Percentiles rank a stretch among this genome's conserved stretches.
Conservation (phyloP, 1,140 invertebrate species). For the Drosophila arizonae region DNA sequence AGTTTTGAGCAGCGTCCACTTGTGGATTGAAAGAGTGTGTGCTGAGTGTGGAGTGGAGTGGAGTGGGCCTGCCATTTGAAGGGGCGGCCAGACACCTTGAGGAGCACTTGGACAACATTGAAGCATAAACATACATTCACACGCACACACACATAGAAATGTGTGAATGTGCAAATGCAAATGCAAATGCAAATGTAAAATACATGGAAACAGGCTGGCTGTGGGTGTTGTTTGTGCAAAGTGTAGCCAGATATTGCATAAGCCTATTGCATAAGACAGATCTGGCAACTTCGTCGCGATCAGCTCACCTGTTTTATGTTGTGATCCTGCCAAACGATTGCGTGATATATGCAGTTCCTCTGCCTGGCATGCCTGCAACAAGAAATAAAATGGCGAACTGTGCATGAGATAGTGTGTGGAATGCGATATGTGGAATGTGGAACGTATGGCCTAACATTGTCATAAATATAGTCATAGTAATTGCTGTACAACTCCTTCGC, state of each 20-base stretch:
- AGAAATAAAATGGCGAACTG: neutral
- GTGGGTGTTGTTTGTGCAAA: conserved; percentile 15
- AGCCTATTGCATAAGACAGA: conserved; percentile 8
- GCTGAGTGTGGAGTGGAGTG: neutral
- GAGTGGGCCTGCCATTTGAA: conserved; percentile 18
- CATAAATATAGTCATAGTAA: conserved; percentile 14
- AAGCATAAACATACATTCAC: neutral
- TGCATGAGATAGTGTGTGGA: conserved; percentile 18
- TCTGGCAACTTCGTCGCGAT: neutral
- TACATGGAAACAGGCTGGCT: neutral
- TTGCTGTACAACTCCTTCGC: conserved; percentile 13
- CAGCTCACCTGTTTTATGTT: conserved; percentile 60
- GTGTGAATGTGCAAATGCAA: neutral
- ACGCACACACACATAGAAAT: conserved; percentile 1
- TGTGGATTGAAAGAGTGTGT: conserved; percentile 1
- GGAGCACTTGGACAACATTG: conserved; percentile 16
- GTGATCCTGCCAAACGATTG: conserved; percentile 71
- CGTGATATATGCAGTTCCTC: conserved; percentile 52
- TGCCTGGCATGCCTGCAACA: conserved; percentile 71
- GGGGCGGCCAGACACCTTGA: conserved; percentile 20
- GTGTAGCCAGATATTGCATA: conserved; percentile 26
- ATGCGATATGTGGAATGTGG: conserved; percentile 20
- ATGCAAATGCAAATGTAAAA: neutral
- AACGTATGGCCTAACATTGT: conserved; percentile 31
- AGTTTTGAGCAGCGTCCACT: conserved; percentile 1